Evolutionary conservation across 2,113 vertebrate genomes (phyloP).

Genomic region (Odobenus rosmarus): DNA sequence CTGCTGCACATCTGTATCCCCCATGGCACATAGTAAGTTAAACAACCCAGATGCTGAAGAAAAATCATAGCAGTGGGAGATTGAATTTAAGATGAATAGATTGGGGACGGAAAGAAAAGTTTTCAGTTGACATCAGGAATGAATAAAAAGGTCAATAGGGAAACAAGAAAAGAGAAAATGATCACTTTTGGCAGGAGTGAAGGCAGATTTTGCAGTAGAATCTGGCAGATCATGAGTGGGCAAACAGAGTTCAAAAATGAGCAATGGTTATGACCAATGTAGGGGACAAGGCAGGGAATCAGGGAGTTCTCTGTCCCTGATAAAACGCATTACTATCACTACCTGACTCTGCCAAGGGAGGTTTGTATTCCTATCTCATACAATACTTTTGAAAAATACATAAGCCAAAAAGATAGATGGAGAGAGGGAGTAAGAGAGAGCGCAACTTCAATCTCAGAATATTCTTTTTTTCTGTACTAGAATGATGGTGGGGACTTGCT

Average conservation of each 20-base stretch:
- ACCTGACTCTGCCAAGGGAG: not conserved
- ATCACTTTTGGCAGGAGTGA: not conserved
- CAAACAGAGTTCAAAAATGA: not conserved
- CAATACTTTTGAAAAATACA: not conserved
- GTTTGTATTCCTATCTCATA: not conserved
- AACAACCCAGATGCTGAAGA: constrained; percentile 41
- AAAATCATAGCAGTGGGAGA: constrained; percentile 27
- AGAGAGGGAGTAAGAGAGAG: not conserved
- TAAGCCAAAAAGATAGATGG: not conserved
- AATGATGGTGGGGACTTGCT: not conserved
- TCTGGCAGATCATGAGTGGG: not conserved
- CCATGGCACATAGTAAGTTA: constrained; percentile 2
- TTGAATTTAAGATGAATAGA: not conserved
- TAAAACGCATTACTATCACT: not conserved
- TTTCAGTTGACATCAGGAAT: not conserved
- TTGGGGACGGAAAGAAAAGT: not conserved
- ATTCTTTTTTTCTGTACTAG: not conserved
- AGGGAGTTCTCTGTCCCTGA: not conserved
- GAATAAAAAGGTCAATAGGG: not conserved
- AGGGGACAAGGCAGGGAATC: not conserved
- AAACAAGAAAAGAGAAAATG: not conserved
- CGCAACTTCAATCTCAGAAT: not conserved
- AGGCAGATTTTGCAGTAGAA: not conserved
- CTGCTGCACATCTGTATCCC: constrained; percentile 49
- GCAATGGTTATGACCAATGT: not conserved